phyloP scores from a whole-genome alignment of 2,113 vertebrate genomes.

The Triplophysa rosa region DNA sequence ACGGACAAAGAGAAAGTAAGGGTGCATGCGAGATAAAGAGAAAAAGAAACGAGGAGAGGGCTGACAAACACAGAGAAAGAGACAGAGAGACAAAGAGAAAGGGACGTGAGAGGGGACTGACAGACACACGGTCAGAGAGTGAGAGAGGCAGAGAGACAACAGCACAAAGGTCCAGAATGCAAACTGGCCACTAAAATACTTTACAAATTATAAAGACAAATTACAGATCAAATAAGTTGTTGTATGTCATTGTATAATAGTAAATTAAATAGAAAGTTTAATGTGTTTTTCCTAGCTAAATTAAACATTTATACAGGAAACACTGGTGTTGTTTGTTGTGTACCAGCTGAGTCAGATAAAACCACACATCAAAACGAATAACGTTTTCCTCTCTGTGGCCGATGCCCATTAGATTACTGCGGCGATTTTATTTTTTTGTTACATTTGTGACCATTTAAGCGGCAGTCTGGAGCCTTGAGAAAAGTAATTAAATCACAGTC shows the following conservation, averaged over 20 bases:
- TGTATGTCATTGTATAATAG: too few species aligned
- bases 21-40: too few species aligned
- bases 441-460: not conserved
- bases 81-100: constrained; percentile 7
- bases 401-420: not conserved
- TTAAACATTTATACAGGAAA: too few species aligned
- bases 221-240: too few species aligned
- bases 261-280: too few species aligned
- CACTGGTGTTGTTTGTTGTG: not conserved
- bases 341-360: not conserved
- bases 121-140: not conserved
- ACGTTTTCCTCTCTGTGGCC: not conserved
- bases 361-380: not conserved
- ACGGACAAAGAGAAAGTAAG: too few species aligned
- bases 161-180: too few species aligned
- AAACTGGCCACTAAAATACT: not conserved
- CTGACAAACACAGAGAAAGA: not conserved
- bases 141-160: constrained; percentile 27
- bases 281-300: too few species aligned
- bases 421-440: not conserved
- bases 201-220: too few species aligned
- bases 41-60: too few species aligned
- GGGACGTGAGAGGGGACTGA: not conserved
- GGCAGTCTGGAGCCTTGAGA: constrained; percentile 35
- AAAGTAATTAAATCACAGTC: constrained; percentile 55